Base-by-base conservation (phyloP, 2,888 invertebrate genomes). In the Leucophenga maculata region DNA sequence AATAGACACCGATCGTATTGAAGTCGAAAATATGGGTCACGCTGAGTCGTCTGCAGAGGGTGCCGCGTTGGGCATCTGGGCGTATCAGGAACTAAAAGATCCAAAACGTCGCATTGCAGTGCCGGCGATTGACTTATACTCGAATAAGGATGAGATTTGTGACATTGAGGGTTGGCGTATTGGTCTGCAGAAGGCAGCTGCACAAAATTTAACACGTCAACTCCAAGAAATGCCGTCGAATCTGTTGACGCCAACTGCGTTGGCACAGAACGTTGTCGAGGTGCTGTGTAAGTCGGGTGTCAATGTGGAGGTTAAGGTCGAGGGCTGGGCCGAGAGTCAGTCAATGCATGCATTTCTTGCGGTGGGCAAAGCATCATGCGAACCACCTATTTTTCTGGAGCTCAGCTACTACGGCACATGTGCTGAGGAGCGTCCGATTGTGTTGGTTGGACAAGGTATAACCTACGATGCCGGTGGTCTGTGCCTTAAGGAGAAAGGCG, bases 291-390 rank as follows among this genome's bases (percentile, higher is more conserved):
- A 82, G 14, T 84, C 87, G 0, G 86, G 86, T 0, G 86, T 86
- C 0, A 86, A 86, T 26, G 86, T 87, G 0, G 87, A 87, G 60
- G 86, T 86, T 0, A 86, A 86, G 52, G 83, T 83, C 0, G 80
- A 84, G 18, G 92, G 92, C 3, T 95, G 95, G 95, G 93, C 93
- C 0, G 92, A 93, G 79, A 90, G 91, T 16, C 92, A 93, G 85
- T 92, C 93, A 74, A 95, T 95, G 95, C 92, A 93, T 72, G 92
- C 94, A 0, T 94, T 94, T 83, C 89, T 95, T n/a, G 92, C 94
- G 0, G 92, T 95, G 0, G 91, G 94, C 0, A 91, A 92, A 82
- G 95, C 95, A 0, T 94, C 95, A 0, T 91, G 91, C 67, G 93
- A 95, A 82, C 93, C 94, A 0, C 94, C 94, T 0, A 90, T 93